Conservation (phyloP, 2,113 vertebrate species). For the Orycteropus afer region DNA sequence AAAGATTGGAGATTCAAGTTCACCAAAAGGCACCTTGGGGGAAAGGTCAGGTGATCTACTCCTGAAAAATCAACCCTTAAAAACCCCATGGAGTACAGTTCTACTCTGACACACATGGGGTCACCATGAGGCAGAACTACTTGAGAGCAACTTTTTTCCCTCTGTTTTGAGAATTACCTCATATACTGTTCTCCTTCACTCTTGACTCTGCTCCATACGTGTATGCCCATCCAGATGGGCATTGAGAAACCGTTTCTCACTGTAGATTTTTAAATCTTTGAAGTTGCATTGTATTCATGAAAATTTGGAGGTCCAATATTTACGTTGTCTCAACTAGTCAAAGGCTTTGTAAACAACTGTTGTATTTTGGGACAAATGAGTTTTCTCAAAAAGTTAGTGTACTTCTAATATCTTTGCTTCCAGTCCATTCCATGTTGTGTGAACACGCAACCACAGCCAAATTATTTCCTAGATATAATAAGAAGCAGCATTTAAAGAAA, state of each 20-base stretch:
- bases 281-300: neutral
- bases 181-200: neutral
- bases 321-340: neutral
- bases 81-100: neutral
- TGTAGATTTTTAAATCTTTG: neutral
- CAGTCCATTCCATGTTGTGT: slow-evolving; percentile 8
- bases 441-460: slow-evolving; percentile 10
- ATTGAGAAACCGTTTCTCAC: neutral
- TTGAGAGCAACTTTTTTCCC: too few species aligned
- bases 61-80: neutral
- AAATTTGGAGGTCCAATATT: neutral
- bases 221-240: neutral
- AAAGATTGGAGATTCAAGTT: too few species aligned
- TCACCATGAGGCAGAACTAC: too few species aligned
- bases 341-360: neutral
- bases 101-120: too few species aligned
- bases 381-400: neutral
- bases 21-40: neutral
- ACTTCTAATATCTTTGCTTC: slow-evolving; percentile 31
- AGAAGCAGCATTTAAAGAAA: slow-evolving; percentile 63
- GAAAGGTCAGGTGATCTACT: neutral
- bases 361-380: neutral
- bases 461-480: slow-evolving; percentile 46
- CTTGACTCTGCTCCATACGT: neutral
- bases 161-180: neutral